Evolutionary conservation across 2,888 invertebrate genomes (phyloP), one percentile per base, ranked within the genome.

Genomic region (Strigamia transsilvanica): DNA sequence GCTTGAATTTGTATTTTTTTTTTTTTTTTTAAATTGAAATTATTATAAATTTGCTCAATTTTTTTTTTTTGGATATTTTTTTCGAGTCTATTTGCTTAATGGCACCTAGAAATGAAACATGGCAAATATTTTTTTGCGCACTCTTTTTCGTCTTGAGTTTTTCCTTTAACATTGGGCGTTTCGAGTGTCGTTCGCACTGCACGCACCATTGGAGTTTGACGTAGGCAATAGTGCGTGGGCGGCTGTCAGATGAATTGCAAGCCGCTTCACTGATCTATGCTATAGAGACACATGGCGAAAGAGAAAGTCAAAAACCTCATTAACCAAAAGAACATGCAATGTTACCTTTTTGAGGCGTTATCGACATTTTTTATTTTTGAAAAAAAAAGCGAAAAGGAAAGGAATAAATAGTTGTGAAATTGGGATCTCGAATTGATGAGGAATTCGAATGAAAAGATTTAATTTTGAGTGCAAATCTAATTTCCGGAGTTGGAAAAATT

Each of bases 181-280:
- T 73, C 27, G 73, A 73, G 73, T 73, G 73, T 73, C 73, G 73
- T 73, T 73, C 73, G 73, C 73, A 73, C 73, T 32, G 73, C 73
- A 73, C 73, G 73, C 73, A 32, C 73, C 73, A 73, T 73, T 73
- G 73, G 73, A 27, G 73, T 73, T 73, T 73, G 73, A 73, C 73
- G 73, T 32, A 73, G 27, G 73, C 73, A 73, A 73, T 73, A 73
- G 73, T 73, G 73, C 73, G 73, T 73, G 73, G 73, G 73, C 73
- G 73, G 27, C 73, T 73, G 73, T 73, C 73, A 73, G 73, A 73
- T 73, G 73, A 73, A 73, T 73, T 73, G 73, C 73, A 73, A 73
- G 73, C 32, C 73, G 73, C 73, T 73, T 73, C 73, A 73, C 73
- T 73, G 73, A 73, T 73, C 73, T 73, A 73, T 73, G 73, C 73